Conservation (phyloP, 2,888 invertebrate species). For the Lottia scabra region DNA sequence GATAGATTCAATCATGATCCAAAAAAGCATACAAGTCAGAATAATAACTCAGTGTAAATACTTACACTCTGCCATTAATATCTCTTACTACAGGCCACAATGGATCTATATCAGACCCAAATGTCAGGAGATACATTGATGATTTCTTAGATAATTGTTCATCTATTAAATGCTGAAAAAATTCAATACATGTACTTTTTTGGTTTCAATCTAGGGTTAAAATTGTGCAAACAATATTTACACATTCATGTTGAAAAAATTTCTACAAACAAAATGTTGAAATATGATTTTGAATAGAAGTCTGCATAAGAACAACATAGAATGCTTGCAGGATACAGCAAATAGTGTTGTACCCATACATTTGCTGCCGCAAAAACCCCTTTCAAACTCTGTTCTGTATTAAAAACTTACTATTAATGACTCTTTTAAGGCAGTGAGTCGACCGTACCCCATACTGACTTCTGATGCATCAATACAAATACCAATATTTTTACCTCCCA, state of each 20-base stretch:
- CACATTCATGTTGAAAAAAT: too few relatives aligned
- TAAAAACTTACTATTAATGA: constrained; percentile 58
- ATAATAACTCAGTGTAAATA: constrained; percentile 4
- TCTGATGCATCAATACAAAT: constrained; percentile 66
- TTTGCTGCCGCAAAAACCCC: too few relatives aligned
- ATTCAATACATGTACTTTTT: too few relatives aligned
- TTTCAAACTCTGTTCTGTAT: background rate
- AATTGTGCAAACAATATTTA: too few relatives aligned
- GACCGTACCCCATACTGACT: constrained; percentile 67
- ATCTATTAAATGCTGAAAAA: constrained; percentile 66
- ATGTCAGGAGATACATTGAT: constrained; percentile 62
- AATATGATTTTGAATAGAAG: too few relatives aligned
- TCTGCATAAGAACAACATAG: too few relatives aligned
- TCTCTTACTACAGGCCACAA: constrained; percentile 65
- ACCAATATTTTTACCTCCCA: constrained; percentile 62
- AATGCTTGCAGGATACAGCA: too few relatives aligned
- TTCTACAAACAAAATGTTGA: too few relatives aligned
- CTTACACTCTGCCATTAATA: constrained; percentile 64
- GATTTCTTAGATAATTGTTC: constrained; percentile 66
- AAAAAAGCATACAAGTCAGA: too few relatives aligned
- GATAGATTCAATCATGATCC: too few relatives aligned
- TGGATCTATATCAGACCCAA: constrained; percentile 62
- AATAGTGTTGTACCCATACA: too few relatives aligned
- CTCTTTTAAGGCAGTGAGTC: constrained; percentile 64
- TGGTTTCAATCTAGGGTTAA: too few relatives aligned